Base-by-base conservation (phyloP, 2,113 vertebrate genomes). In the Calidris pygmaea region DNA sequence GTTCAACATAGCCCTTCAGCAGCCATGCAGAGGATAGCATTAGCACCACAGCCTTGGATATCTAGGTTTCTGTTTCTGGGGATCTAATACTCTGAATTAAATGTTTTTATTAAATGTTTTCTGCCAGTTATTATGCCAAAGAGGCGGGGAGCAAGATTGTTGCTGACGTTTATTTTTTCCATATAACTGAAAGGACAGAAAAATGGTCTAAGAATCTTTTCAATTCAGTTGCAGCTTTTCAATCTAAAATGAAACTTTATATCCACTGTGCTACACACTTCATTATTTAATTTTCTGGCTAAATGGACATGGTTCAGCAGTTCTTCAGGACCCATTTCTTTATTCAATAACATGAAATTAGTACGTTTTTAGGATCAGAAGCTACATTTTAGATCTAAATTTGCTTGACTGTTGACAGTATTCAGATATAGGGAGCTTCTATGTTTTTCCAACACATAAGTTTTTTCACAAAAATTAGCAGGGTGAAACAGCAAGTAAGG, bases 391-490 rank as follows among this genome's bases (percentile, higher is more conserved):
- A 83, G 32, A 76, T 94, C 45, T 86, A 95, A 91, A 85, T 85
- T 92, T 95, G 70, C 53, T 60, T 91, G 39, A 52, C 80, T 90
- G 39, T 81, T 94, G 88, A 75, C 77, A 85, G 43, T 79, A 79
- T 76, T 95, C 77, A 91, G 92, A 95, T 81, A 86, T 24, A 85
- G 62, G 32, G 80, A 93, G 32, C 71, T 88, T 90, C 80, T 90
- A 18, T 94, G 86, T 93, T 97, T 96, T 95, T 93, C 73, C 70
- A 95, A 89, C 89, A 95, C 67, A 56, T 93, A 95, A 92, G 80
- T 85, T 85, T 95, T 88, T 93, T 92, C 84, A 93, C 91, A 96
- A 96, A 94, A 94, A 95, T 87, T 95, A 95, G 63, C 94, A 89
- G 76, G 83, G 81, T 87, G 84, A 95, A 96, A 81, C 78, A 93